Evolutionary conservation across 2,113 vertebrate species (phyloP).

Genomic region (Fregata magnificens): DNA sequence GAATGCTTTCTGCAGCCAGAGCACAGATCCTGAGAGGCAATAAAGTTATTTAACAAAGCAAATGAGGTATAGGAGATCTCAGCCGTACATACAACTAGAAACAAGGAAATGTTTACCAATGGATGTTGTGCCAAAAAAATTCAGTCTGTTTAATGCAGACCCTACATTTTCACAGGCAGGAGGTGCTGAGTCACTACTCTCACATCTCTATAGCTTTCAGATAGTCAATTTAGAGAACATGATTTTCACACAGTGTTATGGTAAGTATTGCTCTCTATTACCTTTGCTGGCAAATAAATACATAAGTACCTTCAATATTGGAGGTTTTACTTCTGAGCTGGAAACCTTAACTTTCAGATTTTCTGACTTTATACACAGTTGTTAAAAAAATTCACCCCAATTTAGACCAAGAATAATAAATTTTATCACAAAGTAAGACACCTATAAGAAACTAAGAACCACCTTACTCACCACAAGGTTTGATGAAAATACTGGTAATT

Average conservation of each 20-base stretch:
- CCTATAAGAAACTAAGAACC: not conserved
- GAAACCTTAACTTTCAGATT: not conserved
- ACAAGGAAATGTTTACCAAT: not conserved
- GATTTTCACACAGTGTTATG: not conserved
- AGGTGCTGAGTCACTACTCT: not conserved
- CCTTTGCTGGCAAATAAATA: not conserved
- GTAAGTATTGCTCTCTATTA: not conserved
- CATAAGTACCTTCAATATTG: not conserved
- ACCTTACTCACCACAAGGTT: not conserved
- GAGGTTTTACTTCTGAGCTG: not conserved
- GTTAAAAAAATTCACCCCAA: not conserved
- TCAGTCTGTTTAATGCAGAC: not conserved
- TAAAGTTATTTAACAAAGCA: not conserved
- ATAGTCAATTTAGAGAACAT: not conserved
- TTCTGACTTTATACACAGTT: not conserved
- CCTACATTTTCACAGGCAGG: not conserved
- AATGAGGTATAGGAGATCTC: not conserved
- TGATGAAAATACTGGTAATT: not conserved
- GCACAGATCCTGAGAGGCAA: not conserved
- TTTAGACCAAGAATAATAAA: not conserved
- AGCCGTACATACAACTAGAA: not conserved
- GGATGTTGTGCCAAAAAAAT: not conserved
- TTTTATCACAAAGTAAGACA: not conserved
- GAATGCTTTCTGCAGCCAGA: not conserved
- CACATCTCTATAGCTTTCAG: not conserved